Base-by-base conservation (phyloP, 2,888 invertebrate genomes). In the Drosophila falleni region DNA sequence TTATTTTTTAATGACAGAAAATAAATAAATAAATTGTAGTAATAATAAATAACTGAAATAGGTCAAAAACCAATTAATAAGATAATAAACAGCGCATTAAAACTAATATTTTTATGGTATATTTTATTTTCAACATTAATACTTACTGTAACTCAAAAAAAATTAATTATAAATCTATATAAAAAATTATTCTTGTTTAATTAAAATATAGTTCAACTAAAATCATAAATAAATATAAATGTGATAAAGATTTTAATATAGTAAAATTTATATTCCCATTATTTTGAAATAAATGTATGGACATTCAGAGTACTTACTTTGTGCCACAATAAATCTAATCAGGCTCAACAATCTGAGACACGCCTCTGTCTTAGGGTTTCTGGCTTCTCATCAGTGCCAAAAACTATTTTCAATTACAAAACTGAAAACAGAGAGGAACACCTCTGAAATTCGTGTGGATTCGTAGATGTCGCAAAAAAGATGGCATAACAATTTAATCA, bases 401-500 rank as follows among this genome's bases (percentile, higher is more conserved):
- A 81, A 82, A 83, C 88, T 86, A 77, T 83, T 83, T 83, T 85
- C 86, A 83, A 87, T 83, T 87, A 82, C 76, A 64, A 55, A 56
- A 51, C 50, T 29, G 6, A 13, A 26, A 49, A 31, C 46, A 44
- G 29, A 10, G 41, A 19, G 39, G 29, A 49, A 73, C 69, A 65
- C 68, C 69, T 68, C 70, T 47, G 29, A 62, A 62, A 59, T 42
- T 50, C 49, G 29, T 35, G 39, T 31, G 50, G 39, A 56, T 56
- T 19, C 35, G 55, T 54, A 29, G 41, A 37, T 65, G 55, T 70
- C 54, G 74, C 67, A 39, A 42, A 77, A 74, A 73, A 72, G 74
- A 76, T 76, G 72, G 85, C 82, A 87, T 60, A 83, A 89, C 90
- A 89, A 88, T 90, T 89, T 90, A 90, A 91, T 86, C 91, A 85